Percentiles rank a stretch among this genome's conserved stretches.
Conservation (phyloP, 1,140 invertebrate species). For the Ceratitis capitata region DNA sequence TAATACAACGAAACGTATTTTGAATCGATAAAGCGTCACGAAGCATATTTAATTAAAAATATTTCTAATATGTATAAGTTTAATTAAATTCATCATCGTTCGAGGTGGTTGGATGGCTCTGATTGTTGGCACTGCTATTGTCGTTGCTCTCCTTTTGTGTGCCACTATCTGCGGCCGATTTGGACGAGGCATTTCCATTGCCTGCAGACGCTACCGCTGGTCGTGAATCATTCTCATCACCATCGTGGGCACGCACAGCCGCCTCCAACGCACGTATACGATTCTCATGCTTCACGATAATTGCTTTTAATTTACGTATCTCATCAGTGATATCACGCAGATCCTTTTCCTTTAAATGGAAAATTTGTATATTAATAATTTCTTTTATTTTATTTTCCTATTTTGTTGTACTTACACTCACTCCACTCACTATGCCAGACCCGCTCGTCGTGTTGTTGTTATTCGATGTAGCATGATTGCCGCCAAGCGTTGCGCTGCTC, state of each 20-base stretch:
- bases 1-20: conserved; percentile 37
- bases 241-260: conserved; percentile 52
- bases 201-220: conserved; percentile 48
- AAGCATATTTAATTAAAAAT: conserved; percentile 31
- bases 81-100: conserved; percentile 42
- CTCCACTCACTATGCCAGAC: conserved; percentile 47
- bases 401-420: conserved; percentile 52
- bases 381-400: neutral
- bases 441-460: conserved; percentile 56
- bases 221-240: conserved; percentile 59
- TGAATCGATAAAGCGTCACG: conserved; percentile 34
- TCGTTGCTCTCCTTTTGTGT: conserved; percentile 39
- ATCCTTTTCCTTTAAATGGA: conserved; percentile 68
- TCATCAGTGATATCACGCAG: conserved; percentile 86
- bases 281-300: conserved; percentile 94
- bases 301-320: conserved; percentile 89
- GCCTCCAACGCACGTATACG: conserved; percentile 72
- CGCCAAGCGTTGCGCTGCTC: conserved; percentile 47
- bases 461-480: conserved; percentile 48
- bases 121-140: conserved; percentile 36
- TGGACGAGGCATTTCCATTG: conserved; percentile 46
- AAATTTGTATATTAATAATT: too few species aligned
- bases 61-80: neutral
- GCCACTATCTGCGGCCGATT: conserved; percentile 3
- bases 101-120: conserved; percentile 37